A percentile compares a stretch with the other conserved stretches of the same genome.
Conservation (phyloP, 2,797 vertebrate genomes). For the Agapornis canus region DNA sequence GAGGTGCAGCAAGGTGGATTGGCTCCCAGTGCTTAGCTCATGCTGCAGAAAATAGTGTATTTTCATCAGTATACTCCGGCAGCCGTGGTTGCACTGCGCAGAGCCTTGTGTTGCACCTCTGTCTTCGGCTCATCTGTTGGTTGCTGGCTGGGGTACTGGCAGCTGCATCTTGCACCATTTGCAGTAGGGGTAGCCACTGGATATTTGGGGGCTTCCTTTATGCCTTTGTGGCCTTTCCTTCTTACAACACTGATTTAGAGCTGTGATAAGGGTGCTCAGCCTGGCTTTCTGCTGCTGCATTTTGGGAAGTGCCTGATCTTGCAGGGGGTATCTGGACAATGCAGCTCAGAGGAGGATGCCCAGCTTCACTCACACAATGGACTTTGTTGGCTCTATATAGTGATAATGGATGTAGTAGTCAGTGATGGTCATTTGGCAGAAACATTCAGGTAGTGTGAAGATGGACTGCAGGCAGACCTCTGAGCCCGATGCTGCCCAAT, state of each 20-base stretch:
- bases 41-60: neutral
- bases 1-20: neutral
- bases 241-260: neutral
- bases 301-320: neutral
- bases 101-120: accelerated
- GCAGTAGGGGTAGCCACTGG: neutral
- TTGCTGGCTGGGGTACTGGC: too few species aligned
- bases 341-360: neutral
- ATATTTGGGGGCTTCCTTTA: neutral
- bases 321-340: neutral
- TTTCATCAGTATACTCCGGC: neutral
- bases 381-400: neutral
- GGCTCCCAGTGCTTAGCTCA: neutral
- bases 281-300: neutral
- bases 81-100: accelerated
- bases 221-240: neutral
- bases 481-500: neutral
- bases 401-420: neutral
- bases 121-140: neutral
- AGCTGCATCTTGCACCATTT: neutral
- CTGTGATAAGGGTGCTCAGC: neutral
- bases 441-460: neutral
- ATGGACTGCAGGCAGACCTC: neutral
- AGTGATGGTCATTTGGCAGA: neutral
- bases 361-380: neutral